Base-by-base conservation (phyloP, 2,888 invertebrate genomes). In the Asteroscopus sphinx region DNA sequence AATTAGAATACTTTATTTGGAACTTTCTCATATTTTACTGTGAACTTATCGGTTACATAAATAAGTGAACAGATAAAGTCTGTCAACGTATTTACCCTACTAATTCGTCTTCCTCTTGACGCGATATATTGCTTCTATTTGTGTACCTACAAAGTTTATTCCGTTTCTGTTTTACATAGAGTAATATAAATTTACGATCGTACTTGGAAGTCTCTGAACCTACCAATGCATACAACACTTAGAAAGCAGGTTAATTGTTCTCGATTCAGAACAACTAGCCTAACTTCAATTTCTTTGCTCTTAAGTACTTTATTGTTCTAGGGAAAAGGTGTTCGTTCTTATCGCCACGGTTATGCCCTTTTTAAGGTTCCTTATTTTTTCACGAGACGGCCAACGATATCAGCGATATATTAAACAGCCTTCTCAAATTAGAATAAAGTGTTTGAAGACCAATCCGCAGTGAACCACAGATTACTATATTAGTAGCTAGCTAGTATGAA, bases 21-120 rank as follows among this genome's bases (percentile, higher is more conserved):
- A 53, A 57, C 73, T 76, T 79, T 82, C 77, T 73, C 74, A 76
- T 68, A 68, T 64, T 59, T 71, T 72, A 74, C 69, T 71, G 51
- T 53, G 49, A 71, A 74, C 71, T 81, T 85, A 85, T 85, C 85
- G 75, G 79, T 63, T 74, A 83, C 78, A 78, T 78, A 81, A 82
- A 83, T 81, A 83, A 73, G 70, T 71, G 44, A 68, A 68, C 54
- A 79, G 83, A 84, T 85, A 84, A 75, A 77, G 70, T 62, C 70
- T 77, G 77, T 80, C 77, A 74, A 69, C 68, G 63, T 82, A 73
- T 80, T 80, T 80, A 76, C 76, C 71, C 67, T 56, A 83, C 71
- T 77, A 79, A 83, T 81, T 77, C 77, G 76, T 76, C 76, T 82
- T 80, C 77, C 80, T 74, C 72, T 69, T 40, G 56, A 46, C 58